Conservation (phyloP, 2,797 vertebrate species). For the Clarias laeviceps region DNA sequence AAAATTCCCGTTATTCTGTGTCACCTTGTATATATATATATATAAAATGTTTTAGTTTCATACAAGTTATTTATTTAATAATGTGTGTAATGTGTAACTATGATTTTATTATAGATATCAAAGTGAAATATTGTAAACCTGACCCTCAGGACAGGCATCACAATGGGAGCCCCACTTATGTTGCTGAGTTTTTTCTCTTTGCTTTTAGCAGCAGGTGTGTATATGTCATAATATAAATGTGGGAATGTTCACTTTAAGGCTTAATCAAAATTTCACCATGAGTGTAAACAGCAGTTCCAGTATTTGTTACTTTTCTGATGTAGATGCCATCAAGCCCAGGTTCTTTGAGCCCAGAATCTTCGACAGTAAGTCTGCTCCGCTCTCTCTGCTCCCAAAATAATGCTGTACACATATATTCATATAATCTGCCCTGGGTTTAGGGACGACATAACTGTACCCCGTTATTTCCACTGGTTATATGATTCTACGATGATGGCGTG, state of each 20-base stretch:
- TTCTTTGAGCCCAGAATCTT: constrained; percentile 76
- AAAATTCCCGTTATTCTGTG: no score
- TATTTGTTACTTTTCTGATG: neutral
- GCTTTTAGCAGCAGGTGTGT: constrained; percentile 67
- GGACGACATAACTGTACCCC: neutral
- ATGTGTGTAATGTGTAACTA: neutral
- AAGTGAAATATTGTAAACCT: neutral
- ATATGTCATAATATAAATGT: neutral
- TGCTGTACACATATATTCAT: neutral
- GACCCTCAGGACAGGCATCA: constrained; percentile 35
- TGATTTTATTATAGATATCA: neutral
- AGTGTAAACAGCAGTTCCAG: neutral
- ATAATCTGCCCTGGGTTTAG: neutral
- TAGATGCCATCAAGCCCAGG: constrained; percentile 68
- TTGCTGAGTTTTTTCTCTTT: constrained; percentile 66
- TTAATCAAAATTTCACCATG: neutral
- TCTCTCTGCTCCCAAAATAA: neutral
- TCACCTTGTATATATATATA: no score
- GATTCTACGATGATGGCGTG: neutral
- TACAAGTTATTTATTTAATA: neutral
- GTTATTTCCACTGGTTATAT: neutral
- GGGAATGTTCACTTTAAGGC: neutral
- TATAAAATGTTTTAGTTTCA: no score
- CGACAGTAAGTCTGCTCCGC: constrained; percentile 49
- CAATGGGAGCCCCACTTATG: constrained; percentile 65